Conservation (phyloP, 2,888 invertebrate species). For the Pristionchus arcanus region DNA sequence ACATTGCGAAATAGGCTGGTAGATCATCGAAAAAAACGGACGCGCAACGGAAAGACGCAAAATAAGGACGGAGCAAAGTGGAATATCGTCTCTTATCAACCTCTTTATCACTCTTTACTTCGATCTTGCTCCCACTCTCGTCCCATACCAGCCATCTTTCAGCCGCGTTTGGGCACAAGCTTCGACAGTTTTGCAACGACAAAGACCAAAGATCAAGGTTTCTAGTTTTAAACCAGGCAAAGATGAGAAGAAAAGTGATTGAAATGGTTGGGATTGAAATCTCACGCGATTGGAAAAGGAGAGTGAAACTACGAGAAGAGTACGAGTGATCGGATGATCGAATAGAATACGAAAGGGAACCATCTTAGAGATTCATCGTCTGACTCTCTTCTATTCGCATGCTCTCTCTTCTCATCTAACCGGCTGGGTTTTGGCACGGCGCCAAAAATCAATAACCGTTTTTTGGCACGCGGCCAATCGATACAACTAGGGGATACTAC, state of each 20-base stretch:
- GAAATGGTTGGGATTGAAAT: not conserved
- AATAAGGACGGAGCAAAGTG: slow-evolving; percentile 21
- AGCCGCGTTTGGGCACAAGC: not conserved
- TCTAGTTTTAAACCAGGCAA: not conserved
- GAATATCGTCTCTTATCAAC: slow-evolving; percentile 17
- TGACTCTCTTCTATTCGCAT: not conserved
- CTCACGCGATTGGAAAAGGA: not conserved
- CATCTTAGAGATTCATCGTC: not conserved
- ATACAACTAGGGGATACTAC: not conserved
- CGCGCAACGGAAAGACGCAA: slow-evolving; percentile 27
- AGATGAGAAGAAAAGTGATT: not conserved
- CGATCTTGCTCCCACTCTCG: not conserved
- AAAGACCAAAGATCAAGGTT: not conserved
- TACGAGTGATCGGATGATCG: slow-evolving; percentile 28
- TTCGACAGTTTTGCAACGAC: not conserved
- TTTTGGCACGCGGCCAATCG: not conserved
- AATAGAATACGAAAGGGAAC: not conserved
- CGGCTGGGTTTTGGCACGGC: not conserved
- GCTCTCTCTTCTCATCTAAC: not conserved
- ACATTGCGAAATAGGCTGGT: not conserved
- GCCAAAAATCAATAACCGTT: not conserved
- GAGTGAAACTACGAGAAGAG: slow-evolving; percentile 38
- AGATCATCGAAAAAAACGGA: slow-evolving; percentile 58
- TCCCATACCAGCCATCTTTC: not conserved
- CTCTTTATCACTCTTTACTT: slow-evolving; percentile 14